Evolutionary conservation across 2,888 invertebrate species (phyloP).

Genomic region (Pycnomerus fuliginosus): DNA sequence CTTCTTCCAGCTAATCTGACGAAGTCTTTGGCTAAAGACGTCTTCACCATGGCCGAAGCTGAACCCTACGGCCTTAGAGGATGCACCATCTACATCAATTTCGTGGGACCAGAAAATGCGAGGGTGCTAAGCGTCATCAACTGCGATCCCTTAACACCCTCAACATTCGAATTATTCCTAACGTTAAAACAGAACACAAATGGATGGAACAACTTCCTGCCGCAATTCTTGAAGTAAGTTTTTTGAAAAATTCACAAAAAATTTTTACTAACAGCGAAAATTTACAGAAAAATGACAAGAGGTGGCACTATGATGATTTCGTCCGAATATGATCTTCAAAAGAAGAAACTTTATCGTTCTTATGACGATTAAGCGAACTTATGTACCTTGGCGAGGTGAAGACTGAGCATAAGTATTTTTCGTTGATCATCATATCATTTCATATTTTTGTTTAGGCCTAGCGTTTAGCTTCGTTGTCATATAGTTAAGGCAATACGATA

Average conservation of each 20-base stretch:
- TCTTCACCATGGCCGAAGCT: conserved; percentile 76
- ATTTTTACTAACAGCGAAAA: conserved; percentile 10
- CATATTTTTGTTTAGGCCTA: too few relatives aligned
- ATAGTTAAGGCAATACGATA: too few relatives aligned
- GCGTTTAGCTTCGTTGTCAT: too few relatives aligned
- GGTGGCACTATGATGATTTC: conserved; percentile 86
- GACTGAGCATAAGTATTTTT: conserved; percentile 15
- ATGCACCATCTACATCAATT: conserved; percentile 78
- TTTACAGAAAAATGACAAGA: conserved; percentile 75
- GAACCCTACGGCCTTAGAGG: conserved; percentile 90
- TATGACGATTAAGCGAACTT: conserved; percentile 19
- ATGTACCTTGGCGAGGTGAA: conserved; percentile 8
- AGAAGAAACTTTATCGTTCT: conserved; percentile 84
- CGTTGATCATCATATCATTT: conserved; percentile 3
- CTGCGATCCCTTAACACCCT: conserved; percentile 80
- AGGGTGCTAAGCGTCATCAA: conserved; percentile 76
- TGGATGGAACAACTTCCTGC: conserved; percentile 82
- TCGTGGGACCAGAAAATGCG: conserved; percentile 67
- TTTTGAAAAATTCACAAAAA: conserved; percentile 4
- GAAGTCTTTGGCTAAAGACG: conserved; percentile 72
- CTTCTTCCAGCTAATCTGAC: conserved; percentile 79
- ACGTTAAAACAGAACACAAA: conserved; percentile 81
- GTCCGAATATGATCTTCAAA: conserved; percentile 80
- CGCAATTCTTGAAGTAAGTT: conserved; percentile 86
- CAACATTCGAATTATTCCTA: conserved; percentile 85